Percentiles rank a stretch among this genome's conserved stretches.
These are phyloP conservation scores for Myrmecophaga tridactyla DNA, from an alignment of 2,113 vertebrate genomes.

Conservation along the genomic window DNA sequence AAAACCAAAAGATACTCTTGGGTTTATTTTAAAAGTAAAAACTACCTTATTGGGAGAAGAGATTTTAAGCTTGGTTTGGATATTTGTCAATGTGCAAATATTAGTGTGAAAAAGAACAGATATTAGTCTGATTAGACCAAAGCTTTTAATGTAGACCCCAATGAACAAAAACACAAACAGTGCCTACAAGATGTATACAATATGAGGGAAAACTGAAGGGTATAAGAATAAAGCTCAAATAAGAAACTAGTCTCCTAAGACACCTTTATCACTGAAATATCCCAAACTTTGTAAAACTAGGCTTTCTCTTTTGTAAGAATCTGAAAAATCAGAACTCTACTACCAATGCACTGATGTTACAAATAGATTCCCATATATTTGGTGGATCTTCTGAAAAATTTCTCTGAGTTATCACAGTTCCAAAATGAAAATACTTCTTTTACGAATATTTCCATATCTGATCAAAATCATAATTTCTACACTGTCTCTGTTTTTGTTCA, in stretches of 20 bases:
- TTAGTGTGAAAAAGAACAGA: neutral
- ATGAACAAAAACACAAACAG: neutral
- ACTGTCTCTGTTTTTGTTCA: neutral
- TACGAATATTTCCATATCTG: slow-evolving; percentile 26
- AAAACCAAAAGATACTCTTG: neutral
- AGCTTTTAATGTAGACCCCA: neutral
- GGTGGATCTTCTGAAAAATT: neutral
- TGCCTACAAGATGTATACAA: neutral
- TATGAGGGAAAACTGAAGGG: neutral
- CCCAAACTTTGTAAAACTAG: neutral
- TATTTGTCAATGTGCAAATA: neutral
- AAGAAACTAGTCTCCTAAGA: neutral
- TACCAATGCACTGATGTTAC: neutral
- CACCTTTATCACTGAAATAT: neutral
- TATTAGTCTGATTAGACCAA: neutral
- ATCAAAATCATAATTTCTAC: slow-evolving; percentile 8
- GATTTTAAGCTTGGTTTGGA: neutral
- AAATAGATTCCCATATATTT: neutral
- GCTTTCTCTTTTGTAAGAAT: too few species aligned
- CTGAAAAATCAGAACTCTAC: neutral
- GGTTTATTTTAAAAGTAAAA: neutral
- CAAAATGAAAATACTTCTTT: neutral
- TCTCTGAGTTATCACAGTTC: neutral
- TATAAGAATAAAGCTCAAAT: neutral
- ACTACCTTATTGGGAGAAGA: slow-evolving; percentile 13